Conservation (phyloP, 2,888 invertebrate species). For the Lepas anatifera region DNA sequence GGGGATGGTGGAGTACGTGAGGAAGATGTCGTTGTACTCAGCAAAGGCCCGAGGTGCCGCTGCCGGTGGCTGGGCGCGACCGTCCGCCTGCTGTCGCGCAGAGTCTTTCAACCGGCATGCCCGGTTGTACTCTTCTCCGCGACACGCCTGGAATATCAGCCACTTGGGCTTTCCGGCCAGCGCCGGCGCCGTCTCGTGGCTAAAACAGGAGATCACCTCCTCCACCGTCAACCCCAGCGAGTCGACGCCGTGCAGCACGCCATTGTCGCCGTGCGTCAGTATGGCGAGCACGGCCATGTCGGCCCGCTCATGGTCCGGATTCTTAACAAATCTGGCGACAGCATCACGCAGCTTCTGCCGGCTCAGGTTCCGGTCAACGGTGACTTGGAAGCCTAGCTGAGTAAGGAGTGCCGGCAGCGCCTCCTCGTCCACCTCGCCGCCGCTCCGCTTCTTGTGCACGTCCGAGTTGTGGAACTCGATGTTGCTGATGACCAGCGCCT, state of each 20-base stretch:
- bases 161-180: constrained; percentile 9
- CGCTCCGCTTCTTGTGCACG: not conserved
- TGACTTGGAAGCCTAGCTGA: not conserved
- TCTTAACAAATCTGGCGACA: not conserved
- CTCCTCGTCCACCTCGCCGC: not conserved
- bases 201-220: not conserved
- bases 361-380: not conserved
- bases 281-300: not conserved
- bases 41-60: not conserved
- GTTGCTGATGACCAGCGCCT: constrained; percentile 8
- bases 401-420: not conserved
- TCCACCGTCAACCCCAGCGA: not conserved
- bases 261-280: not conserved
- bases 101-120: not conserved
- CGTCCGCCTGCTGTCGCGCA: not conserved
- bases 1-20: constrained; percentile 8
- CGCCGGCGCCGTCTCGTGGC: not conserved
- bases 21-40: not conserved
- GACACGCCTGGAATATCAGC: constrained; percentile 9
- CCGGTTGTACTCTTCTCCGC: not conserved
- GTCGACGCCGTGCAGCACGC: not conserved
- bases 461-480: not conserved
- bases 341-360: not conserved
- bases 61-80: not conserved
- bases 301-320: not conserved